Conservation (phyloP, 2,797 vertebrate genomes). For the Chiroxiphia lanceolata region DNA sequence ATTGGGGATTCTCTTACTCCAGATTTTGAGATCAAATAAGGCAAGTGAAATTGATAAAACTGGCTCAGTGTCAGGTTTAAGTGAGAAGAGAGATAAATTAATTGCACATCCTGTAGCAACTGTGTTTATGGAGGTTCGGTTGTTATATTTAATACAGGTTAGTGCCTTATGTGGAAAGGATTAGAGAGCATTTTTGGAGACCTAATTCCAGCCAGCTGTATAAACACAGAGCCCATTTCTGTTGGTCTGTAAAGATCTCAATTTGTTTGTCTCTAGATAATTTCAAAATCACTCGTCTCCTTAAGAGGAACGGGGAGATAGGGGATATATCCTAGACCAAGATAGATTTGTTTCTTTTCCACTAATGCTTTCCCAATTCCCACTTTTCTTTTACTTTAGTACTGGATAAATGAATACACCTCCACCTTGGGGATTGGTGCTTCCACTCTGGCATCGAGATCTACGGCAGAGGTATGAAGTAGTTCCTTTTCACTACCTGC, state of each 20-base stretch:
- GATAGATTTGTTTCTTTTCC: not conserved
- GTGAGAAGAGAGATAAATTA: not conserved
- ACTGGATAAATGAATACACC: constrained; percentile 97
- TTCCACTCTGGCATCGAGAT: constrained; percentile 96
- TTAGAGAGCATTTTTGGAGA: not conserved
- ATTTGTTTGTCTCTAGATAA: not conserved
- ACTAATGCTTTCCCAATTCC: constrained; percentile 47
- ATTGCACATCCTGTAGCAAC: not conserved
- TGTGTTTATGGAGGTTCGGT: not conserved
- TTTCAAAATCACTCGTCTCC: not conserved
- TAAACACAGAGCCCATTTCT: not conserved
- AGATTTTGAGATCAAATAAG: not conserved
- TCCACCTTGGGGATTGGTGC: constrained; percentile 93
- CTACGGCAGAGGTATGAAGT: constrained; percentile 88
- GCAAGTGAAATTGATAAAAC: not conserved
- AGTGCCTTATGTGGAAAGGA: not conserved
- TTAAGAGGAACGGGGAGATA: not conserved
- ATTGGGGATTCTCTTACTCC: not conserved
- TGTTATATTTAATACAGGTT: not conserved
- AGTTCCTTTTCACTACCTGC: not conserved
- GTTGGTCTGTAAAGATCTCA: not conserved
- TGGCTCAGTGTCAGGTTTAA: not conserved
- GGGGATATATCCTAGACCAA: not conserved
- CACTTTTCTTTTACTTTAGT: constrained; percentile 75
- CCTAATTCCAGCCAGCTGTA: not conserved